phyloP scores from a whole-genome alignment of 2,797 vertebrate genomes.

The Pteronotus mesoamericanus region DNA sequence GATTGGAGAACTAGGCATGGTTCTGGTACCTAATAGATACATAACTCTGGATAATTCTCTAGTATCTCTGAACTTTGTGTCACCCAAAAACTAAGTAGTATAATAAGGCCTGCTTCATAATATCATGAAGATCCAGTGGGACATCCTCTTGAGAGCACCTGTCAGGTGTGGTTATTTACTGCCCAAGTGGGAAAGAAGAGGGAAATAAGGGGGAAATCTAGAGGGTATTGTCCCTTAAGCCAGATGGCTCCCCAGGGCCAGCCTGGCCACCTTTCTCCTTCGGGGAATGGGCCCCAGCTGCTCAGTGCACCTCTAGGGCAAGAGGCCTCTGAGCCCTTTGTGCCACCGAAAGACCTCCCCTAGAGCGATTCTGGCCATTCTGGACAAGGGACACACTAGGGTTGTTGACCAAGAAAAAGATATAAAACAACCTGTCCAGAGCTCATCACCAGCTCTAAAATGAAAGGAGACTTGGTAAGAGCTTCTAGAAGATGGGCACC shows the following conservation, averaged over 20 bases:
- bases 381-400: too few species aligned
- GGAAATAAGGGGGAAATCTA: background rate
- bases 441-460: background rate
- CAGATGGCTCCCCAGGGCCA: too few species aligned
- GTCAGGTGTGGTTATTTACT: background rate
- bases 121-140: background rate
- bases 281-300: too few species aligned
- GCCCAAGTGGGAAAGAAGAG: background rate
- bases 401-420: background rate
- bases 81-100: background rate
- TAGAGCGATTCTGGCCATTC: background rate
- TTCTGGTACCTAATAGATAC: background rate
- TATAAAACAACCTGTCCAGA: background rate
- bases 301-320: background rate
- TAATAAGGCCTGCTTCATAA: background rate
- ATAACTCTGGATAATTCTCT: background rate
- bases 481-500: background rate
- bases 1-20: background rate
- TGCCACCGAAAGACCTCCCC: background rate
- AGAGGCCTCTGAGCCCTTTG: background rate
- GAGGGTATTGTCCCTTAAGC: background rate
- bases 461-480: background rate
- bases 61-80: background rate
- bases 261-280: background rate
- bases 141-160: background rate